Conservation (phyloP, 2,113 vertebrate species). For the Cathartes aura region DNA sequence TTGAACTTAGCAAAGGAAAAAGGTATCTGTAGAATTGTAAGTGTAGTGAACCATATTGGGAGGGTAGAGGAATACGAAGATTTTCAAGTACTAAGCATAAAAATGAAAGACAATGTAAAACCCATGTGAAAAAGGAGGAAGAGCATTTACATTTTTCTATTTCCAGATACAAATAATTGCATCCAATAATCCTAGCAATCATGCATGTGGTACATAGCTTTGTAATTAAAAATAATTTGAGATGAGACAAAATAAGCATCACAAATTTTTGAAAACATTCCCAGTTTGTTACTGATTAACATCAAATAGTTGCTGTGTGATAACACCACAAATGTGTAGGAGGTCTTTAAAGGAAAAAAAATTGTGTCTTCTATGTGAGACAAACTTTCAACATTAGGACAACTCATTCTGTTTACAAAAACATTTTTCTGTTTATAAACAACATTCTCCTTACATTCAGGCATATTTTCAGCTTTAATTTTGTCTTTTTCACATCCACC, state of each 20-base stretch:
- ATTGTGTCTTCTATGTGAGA: not conserved
- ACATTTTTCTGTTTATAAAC: not conserved
- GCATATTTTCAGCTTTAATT: not conserved
- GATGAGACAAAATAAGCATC: not conserved
- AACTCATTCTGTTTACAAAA: not conserved
- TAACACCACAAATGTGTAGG: not conserved
- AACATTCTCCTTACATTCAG: not conserved
- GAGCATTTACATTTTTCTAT: not conserved
- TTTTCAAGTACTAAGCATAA: not conserved
- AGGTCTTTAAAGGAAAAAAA: not conserved
- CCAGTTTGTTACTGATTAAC: not conserved
- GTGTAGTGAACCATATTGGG: not conserved
- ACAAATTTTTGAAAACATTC: not conserved
- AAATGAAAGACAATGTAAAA: not conserved
- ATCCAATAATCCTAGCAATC: not conserved
- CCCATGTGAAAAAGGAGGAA: not conserved
- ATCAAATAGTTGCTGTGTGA: not conserved
- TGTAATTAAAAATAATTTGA: not conserved
- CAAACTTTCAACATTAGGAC: not conserved
- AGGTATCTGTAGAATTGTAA: not conserved
- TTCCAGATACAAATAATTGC: not conserved
- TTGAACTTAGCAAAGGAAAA: not conserved
- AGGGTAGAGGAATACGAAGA: not conserved
- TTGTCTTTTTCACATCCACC: too few species aligned
- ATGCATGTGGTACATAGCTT: fast-evolving